Base-by-base conservation (phyloP, 2,113 vertebrate species). In the Gulo gulo region DNA sequence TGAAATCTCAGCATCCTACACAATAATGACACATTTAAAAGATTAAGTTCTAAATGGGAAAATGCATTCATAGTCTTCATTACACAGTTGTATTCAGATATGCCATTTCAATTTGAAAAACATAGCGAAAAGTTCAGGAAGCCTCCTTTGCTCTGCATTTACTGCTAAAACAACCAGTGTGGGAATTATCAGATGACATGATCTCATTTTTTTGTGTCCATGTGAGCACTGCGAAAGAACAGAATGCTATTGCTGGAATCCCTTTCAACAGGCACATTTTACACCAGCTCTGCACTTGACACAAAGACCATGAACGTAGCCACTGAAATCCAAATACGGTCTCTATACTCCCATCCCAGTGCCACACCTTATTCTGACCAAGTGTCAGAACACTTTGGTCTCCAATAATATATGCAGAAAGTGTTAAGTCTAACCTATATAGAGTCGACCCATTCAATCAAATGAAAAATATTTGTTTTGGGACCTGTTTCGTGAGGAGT, bases 1-100 rank as follows among this genome's bases (percentile, higher is more conserved):
- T 95, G 67, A 98, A 97, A 96, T 94, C 82, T 94, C 90, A 65
- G 92, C 94, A 96, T 82, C 95, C 94, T 76, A 89, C 73, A 89
- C 81, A 88, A 97, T 82, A 94, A 95, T n/a, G 86, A 85, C 47
- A 96, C 63, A 92, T 96, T 95, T 83, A 88, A 97, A 92, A 97
- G 92, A 98, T 89, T 91, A 90, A 94, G 94, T 92, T 90, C 57
- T 57, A 95, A 96, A 89, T 93, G 86, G 71, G 69, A 96, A 97
- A 97, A 95, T 96, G 93, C 50, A 23, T 61, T 89, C 88, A 67
- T 20, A 85, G 81, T 96, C 91, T 85, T 95, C 91, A 94, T 91
- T 88, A 93, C 61, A 86, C 95, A 94, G 92, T 14, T 96, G 50
- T 91, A 34, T 21, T 89, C 93, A 97, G 89, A 91, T 69, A 97